Conservation (phyloP, 1,140 invertebrate species). For the Pseudomyrmex gracilis region DNA sequence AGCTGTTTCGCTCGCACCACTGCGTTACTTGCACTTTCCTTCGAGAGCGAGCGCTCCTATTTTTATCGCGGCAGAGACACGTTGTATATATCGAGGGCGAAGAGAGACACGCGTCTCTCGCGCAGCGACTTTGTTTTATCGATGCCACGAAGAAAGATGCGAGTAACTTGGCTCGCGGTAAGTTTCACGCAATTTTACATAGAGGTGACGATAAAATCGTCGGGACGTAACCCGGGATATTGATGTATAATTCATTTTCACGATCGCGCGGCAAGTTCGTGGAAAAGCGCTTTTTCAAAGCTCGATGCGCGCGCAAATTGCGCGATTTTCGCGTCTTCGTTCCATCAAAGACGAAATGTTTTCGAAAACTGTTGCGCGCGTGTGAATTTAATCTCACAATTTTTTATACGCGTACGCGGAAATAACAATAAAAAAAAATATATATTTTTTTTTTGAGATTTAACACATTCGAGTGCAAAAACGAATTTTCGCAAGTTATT, state of each 20-base stretch:
- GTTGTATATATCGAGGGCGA: constrained; percentile 7
- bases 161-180: constrained; percentile 24
- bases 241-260: constrained; percentile 53
- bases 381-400: too few species aligned
- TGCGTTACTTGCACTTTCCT: constrained; percentile 51
- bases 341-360: not conserved
- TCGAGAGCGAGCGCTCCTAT: constrained; percentile 33
- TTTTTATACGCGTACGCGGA: too few species aligned
- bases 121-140: constrained; percentile 36
- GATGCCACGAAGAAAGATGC: constrained; percentile 16
- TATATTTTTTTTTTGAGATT: too few species aligned
- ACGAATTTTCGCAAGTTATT: too few species aligned
- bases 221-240: not conserved
- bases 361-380: too few species aligned
- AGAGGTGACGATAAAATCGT: constrained; percentile 26
- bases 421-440: too few species aligned
- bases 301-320: not conserved
- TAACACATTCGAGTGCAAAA: too few species aligned
- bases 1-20: constrained; percentile 9
- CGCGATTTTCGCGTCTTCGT: not conserved
- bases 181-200: constrained; percentile 33
- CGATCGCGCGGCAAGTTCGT: constrained; percentile 18
- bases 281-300: constrained; percentile 9
- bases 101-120: constrained; percentile 15
- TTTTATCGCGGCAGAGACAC: constrained; percentile 41